A percentile compares a stretch with the other conserved stretches of the same genome.
Conservation (phyloP, 2,113 vertebrate species). For the Tinamus guttatus region DNA sequence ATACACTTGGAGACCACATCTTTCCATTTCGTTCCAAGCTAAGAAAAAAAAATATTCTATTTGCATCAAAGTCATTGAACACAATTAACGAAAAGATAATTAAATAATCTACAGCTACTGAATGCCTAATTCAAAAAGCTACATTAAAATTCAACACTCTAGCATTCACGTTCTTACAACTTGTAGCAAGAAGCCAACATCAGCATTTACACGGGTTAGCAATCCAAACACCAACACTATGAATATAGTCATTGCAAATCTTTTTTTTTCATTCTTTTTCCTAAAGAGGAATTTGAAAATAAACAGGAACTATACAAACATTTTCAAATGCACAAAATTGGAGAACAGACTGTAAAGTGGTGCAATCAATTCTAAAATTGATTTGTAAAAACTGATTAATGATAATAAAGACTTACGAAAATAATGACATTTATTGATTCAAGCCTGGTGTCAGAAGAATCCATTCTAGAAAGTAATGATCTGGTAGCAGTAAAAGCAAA, state of each 20-base stretch:
- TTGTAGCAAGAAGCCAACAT: not conserved
- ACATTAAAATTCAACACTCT: not conserved
- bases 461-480: not conserved
- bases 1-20: constrained; percentile 94
- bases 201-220: not conserved
- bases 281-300: not conserved
- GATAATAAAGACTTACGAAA: not conserved
- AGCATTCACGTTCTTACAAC: not conserved
- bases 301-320: not conserved
- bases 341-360: not conserved
- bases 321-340: not conserved
- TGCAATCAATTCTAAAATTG: not conserved
- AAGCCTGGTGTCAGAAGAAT: not conserved
- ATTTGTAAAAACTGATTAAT: not conserved
- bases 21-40: constrained; percentile 95
- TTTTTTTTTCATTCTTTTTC: not conserved
- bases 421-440: not conserved
- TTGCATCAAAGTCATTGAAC: not conserved
- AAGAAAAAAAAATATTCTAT: not conserved
- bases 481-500: not conserved
- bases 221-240: not conserved
- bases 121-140: not conserved
- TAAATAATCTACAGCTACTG: not conserved
- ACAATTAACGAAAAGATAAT: not conserved
- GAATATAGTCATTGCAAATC: not conserved